Evolutionary conservation across 2,888 invertebrate species (phyloP), one percentile per base, ranked within the genome.

Genomic region (Scrobipalpa costella): DNA sequence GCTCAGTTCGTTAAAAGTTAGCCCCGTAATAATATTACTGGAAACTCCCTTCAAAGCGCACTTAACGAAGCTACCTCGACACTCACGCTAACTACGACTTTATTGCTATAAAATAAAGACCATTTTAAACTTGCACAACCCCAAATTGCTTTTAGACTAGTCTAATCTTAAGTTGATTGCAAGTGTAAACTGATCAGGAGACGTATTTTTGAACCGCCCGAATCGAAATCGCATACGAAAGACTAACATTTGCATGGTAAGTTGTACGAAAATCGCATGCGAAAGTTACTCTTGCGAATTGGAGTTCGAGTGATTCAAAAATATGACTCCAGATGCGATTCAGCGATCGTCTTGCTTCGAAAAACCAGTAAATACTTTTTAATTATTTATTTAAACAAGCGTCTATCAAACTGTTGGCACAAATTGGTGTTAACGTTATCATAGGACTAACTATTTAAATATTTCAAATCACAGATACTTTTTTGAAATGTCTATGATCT

Each of bases 381-480:
- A 64, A 70, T 68, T 63, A 72, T 69, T 72, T 67, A 68, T 67
- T 61, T 66, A 67, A 61, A 62, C 66, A 66, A 75, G 71, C 68
- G 68, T 73, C 73, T 74, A 73, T 73, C 71, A 62, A 73, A 73
- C 70, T 70, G 80, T 86, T 86, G 87, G 86, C 86, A 88, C 86
- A 80, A 81, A 78, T 82, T 84, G 80, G 79, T 83, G 83, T 86
- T 79, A 70, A 67, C 67, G 72, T 73, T 77, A 72, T 71, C 66
- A 73, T 75, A 75, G 70, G 71, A 72, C 73, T 80, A 77, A 76
- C 73, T 80, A 79, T 75, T 55, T 52, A 27, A 27, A 55, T 33
- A 44, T 73, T 68, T 71, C 70, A 72, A 77, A 84, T 82, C 79
- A 82, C 79, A 81, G 79, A 80, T 73, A 72, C 64, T 69, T 73